Evolutionary conservation across 2,113 vertebrate species (phyloP), one percentile per base, ranked within the genome.

Genomic region (Zosterops borbonicus): DNA sequence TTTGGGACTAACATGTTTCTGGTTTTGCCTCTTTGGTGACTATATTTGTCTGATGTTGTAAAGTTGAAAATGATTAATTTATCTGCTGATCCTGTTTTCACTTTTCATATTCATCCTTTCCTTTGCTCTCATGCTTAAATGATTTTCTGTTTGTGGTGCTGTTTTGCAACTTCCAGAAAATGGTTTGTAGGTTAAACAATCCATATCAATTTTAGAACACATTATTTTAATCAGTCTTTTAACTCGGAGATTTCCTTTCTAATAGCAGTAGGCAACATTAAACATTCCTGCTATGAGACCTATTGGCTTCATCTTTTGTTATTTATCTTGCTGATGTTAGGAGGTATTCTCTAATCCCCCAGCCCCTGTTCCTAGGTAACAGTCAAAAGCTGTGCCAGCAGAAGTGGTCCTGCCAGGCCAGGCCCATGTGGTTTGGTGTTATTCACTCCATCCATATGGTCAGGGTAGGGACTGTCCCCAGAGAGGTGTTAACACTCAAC

Each of bases 391-490:
- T 93, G 98, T 98, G 98, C 98, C 98, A 98, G 98, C 96, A 96
- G 97, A 86, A 97, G 97, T 97, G 98, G 98, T 97, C 98, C 98
- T 98, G 99, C 98, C 98, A 98, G 98, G 98, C 98, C 98, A 97
- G 97, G 97, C 98, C 98, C 98, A 98, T 98, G 97, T 98, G 98
- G 98, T 96, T 98, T 89, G 94, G 97, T 98, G 98, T 98, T 98
- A 98, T 99, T 99, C 98, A 98, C 98, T 98, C 96, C 97, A 98
- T 99, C 99, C 99, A 99, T 99, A 99, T 99, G 99, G 98, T 98
- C 98, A 98, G 98, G 98, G 98, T 98, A 97, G 98, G 97, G 97
- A 97, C 56, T 95, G 98, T 98, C 99, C 98, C 99, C 81, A 80
- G 98, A 98, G 99, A 97, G 98, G 98, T 99, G 99, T 99, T 99